A percentile compares a stretch with the other conserved stretches of the same genome.
Evolutionary conservation across 2,888 invertebrate species (phyloP).

Genomic region (Rhodophaea formosa): DNA sequence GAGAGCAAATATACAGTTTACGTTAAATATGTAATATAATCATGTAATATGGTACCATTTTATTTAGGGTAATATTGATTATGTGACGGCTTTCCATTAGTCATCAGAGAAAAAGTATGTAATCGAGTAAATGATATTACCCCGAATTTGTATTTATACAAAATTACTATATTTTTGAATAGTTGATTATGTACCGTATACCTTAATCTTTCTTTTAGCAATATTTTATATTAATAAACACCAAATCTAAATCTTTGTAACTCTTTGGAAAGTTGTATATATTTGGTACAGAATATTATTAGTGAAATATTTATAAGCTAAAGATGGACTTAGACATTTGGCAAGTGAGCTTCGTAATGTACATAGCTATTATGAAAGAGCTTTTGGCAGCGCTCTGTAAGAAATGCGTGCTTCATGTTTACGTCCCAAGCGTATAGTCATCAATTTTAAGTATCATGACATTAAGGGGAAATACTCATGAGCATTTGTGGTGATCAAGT

Average conservation of each 20-base stretch:
- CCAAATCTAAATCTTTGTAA: not conserved
- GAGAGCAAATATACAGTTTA: constrained; percentile 15
- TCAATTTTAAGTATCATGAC: not conserved
- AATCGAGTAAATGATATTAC: not conserved
- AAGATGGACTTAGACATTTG: not conserved
- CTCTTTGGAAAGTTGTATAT: constrained; percentile 3
- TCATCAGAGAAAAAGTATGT: not conserved
- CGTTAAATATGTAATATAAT: constrained; percentile 27
- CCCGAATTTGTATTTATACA: constrained; percentile 3
- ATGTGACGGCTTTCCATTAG: not conserved
- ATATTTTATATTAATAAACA: constrained; percentile 11
- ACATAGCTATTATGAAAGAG: not conserved
- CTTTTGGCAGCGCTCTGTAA: not conserved
- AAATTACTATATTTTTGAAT: not conserved
- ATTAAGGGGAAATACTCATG: not conserved
- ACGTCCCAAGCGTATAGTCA: constrained; percentile 6
- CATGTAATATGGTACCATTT: constrained; percentile 17
- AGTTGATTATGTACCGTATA: not conserved
- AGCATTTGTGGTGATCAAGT: not conserved
- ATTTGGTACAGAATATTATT: not conserved
- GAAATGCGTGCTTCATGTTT: not conserved
- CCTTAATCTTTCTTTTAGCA: not conserved
- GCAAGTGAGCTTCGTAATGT: not conserved
- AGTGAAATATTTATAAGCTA: not conserved
- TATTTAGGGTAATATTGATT: not conserved